A percentile compares a stretch with the other conserved stretches of the same genome.
These are phyloP conservation scores for Trichonephila clavata DNA, from an alignment of 1,140 invertebrate genomes.

Conservation along the genomic window DNA sequence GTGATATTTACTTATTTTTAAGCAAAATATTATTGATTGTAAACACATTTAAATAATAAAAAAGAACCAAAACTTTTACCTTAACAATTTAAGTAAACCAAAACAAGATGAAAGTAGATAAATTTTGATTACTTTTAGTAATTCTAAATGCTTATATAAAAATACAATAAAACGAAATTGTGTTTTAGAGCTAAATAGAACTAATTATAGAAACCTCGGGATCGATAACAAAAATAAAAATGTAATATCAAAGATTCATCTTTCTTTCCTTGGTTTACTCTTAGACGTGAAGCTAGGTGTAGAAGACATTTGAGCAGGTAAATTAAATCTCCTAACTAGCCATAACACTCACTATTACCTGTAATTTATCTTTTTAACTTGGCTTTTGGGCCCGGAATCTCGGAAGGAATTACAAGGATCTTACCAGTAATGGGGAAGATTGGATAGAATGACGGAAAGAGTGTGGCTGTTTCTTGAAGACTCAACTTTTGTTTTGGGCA, in stretches of 20 bases:
- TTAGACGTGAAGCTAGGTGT: background rate
- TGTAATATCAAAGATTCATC: background rate
- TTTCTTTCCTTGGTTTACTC: background rate
- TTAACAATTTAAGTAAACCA: no score
- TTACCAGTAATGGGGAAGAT: conserved; percentile 44
- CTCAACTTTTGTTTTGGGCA: conserved; percentile 9
- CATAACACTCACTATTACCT: conserved; percentile 25
- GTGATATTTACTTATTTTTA: no score
- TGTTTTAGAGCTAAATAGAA: no score
- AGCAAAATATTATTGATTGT: no score
- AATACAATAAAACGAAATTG: no score
- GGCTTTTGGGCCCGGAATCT: conserved; percentile 5
- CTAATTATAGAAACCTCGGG: no score
- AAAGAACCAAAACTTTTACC: no score
- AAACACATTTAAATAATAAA: no score
- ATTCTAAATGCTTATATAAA: no score
- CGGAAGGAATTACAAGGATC: conserved; percentile 44
- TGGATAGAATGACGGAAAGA: background rate
- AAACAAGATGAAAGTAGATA: no score
- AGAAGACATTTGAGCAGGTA: conserved; percentile 8
- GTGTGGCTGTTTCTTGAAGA: background rate
- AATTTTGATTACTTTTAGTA: no score
- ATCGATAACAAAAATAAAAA: no score
- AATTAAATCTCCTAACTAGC: conserved; percentile 13
- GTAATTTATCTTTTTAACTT: conserved; percentile 54